Percentiles rank a stretch among this genome's conserved stretches.
Evolutionary conservation across 2,797 vertebrate genomes (phyloP).

Genomic region (Semotilus atromaculatus): DNA sequence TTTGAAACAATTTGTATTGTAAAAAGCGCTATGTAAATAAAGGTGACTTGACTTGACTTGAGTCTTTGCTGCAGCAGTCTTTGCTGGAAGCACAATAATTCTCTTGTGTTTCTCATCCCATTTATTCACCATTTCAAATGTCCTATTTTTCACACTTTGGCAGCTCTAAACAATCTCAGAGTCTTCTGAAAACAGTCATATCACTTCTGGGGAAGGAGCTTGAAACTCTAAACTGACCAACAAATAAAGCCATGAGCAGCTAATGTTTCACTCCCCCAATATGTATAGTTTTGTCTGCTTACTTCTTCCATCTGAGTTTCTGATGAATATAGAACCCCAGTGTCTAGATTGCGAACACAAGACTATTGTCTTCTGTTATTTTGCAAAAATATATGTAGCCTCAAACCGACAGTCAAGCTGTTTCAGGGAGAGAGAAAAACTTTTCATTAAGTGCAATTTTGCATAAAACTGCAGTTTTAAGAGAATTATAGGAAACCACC

Average conservation of each 20-base stretch:
- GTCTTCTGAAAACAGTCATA: background rate
- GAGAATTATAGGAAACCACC: background rate
- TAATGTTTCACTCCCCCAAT: background rate
- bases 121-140: conserved; percentile 1
- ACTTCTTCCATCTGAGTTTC: background rate
- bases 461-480: background rate
- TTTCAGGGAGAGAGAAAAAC: background rate
- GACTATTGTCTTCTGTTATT: conserved; percentile 11
- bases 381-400: background rate
- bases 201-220: background rate
- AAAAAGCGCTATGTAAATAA: no score
- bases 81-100: background rate
- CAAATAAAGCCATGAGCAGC: background rate
- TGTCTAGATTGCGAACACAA: background rate
- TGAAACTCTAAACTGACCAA: background rate
- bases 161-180: background rate
- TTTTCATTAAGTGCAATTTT: background rate
- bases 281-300: background rate
- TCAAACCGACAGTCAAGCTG: background rate
- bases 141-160: background rate
- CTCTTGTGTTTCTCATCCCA: background rate
- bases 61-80: background rate
- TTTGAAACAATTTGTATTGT: no score
- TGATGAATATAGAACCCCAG: background rate
- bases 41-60: no score